Conservation (phyloP, 1,140 invertebrate genomes). For the Sycobia sp. region DNA sequence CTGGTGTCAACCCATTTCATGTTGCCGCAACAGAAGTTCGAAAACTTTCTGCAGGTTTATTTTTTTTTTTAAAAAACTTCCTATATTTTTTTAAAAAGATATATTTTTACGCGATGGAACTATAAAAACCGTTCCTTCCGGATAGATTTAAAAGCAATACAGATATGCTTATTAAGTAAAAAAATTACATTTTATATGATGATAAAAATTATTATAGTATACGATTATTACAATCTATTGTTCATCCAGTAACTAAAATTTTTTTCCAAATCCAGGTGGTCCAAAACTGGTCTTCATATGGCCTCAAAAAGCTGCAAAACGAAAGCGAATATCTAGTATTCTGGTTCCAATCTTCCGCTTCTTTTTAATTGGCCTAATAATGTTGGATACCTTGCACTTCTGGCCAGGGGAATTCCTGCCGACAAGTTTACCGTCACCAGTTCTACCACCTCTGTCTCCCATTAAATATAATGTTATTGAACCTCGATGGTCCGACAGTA, state of each 20-base stretch:
- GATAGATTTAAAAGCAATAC: no score
- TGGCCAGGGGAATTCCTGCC: slow-evolving; percentile 57
- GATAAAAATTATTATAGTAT: no score
- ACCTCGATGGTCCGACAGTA: slow-evolving; percentile 51
- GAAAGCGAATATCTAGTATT: slow-evolving; percentile 38
- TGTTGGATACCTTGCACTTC: slow-evolving; percentile 46
- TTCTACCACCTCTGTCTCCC: slow-evolving; percentile 42
- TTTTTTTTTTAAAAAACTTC: background rate
- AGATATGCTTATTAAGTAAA: no score
- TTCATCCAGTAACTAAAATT: slow-evolving; percentile 4
- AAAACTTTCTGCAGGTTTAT: slow-evolving; percentile 16
- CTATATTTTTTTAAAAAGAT: background rate
- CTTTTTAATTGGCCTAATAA: slow-evolving; percentile 44
- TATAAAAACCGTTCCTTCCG: no score
- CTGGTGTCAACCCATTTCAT: slow-evolving; percentile 44
- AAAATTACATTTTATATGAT: no score
- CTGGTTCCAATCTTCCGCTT: slow-evolving; percentile 44
- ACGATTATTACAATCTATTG: no score
- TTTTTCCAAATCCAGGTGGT: slow-evolving; percentile 40
- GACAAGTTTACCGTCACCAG: slow-evolving; percentile 40
- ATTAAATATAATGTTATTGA: slow-evolving; percentile 55
- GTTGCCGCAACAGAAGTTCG: slow-evolving; percentile 36
- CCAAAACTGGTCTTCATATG: slow-evolving; percentile 54
- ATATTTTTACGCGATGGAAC: no score
- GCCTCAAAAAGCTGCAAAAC: slow-evolving; percentile 47